These are phyloP conservation scores for Aulostomus chinensis DNA, from an alignment of 2,797 vertebrate species.

Conservation along the genomic window DNA sequence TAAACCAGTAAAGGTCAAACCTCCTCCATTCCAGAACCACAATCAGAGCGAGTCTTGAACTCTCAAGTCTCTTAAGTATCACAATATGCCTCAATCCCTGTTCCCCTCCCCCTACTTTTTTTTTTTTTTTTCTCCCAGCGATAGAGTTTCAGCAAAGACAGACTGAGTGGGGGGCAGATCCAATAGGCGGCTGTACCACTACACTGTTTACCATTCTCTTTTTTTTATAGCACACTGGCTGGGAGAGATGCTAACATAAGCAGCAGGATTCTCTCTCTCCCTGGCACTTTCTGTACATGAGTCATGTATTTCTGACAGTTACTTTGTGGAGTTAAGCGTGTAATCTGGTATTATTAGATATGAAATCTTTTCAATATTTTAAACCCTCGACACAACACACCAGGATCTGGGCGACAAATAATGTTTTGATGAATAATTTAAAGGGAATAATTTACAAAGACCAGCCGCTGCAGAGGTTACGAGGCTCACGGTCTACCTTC, in stretches of 20 bases:
- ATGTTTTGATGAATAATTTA: constrained; percentile 64
- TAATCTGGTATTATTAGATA: constrained; percentile 33
- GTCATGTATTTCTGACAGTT: constrained; percentile 40
- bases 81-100: constrained; percentile 20
- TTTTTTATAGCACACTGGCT: constrained; percentile 31
- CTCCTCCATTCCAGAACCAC: constrained; percentile 27
- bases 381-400: constrained; percentile 29
- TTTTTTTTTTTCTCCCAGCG: constrained; percentile 51
- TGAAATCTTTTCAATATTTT: constrained; percentile 51
- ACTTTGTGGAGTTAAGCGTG: constrained; percentile 30
- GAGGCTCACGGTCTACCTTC: constrained; percentile 27
- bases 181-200: constrained; percentile 33
- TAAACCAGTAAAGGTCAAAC: constrained; percentile 65
- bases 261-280: constrained; percentile 48
- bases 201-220: constrained; percentile 44
- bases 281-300: constrained; percentile 39
- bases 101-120: constrained; percentile 10
- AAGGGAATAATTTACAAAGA: constrained; percentile 49
- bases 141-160: constrained; percentile 16
- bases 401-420: constrained; percentile 54
- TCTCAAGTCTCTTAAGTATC: constrained; percentile 30
- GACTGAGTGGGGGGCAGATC: constrained; percentile 49
- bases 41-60: constrained; percentile 52
- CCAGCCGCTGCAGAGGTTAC: constrained; percentile 38
- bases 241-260: constrained; percentile 44